These are phyloP conservation scores for Anarsia innoxiella DNA, from an alignment of 2,888 invertebrate genomes.

Conservation along the genomic window DNA sequence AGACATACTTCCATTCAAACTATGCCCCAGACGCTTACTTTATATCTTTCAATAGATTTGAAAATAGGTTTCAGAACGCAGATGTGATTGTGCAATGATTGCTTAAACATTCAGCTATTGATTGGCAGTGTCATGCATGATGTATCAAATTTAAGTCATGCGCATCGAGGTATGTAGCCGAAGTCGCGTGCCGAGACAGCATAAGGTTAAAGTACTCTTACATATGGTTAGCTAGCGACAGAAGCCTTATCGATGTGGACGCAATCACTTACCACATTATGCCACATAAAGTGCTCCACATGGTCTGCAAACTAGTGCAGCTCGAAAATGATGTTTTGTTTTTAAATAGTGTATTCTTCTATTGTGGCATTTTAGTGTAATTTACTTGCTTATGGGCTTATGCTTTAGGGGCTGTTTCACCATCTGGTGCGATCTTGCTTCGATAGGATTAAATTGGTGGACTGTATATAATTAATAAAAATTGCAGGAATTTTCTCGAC, in stretches of 20 bases:
- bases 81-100: constrained; percentile 7
- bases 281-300: no score
- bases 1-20: constrained; percentile 59
- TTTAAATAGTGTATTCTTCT: no score
- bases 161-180: constrained; percentile 33
- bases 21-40: constrained; percentile 53
- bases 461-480: no score
- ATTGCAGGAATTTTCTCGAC: no score
- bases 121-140: constrained; percentile 23
- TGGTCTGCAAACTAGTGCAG: no score
- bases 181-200: constrained; percentile 57
- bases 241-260: constrained; percentile 45
- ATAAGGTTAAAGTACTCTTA: constrained; percentile 33
- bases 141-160: constrained; percentile 38
- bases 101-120: constrained; percentile 1
- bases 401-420: no score
- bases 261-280: neutral
- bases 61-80: constrained; percentile 29
- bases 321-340: no score
- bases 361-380: no score
- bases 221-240: constrained; percentile 30
- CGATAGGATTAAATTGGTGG: no score
- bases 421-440: no score
- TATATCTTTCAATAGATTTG: constrained; percentile 45
- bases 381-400: no score